Base-by-base conservation (phyloP, 2,113 vertebrate species). In the Chrysochloris asiatica region DNA sequence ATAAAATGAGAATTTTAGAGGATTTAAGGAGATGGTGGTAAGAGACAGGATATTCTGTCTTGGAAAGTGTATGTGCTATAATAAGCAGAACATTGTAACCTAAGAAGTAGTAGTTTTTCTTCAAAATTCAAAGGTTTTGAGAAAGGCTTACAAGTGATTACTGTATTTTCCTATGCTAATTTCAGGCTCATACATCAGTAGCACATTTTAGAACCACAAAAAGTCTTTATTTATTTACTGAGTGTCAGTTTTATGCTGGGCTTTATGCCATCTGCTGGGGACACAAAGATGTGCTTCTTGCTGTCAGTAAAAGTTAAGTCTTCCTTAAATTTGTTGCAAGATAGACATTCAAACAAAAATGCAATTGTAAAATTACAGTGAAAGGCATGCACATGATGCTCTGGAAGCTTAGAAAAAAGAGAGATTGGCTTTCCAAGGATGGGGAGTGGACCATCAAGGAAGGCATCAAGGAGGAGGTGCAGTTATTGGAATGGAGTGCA, bases 161-260 rank as follows among this genome's bases (percentile, higher is more conserved):
- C 61, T 83, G 19, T 82, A 16, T 88, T 94, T 90, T 76, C 45
- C n/a, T 47, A 28, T 4, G 12, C 21, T 83, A 30, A 72, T 28
- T 54, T 78, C 52, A 85, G 36, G 12, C 48, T 80, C 19, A 4
- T 43, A 4, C 28, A 83, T 10, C 36, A 38, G 80, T 69, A n/a
- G 92, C 28, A 82, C 13, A 73, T 54, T 83, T 90, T 83, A 83
- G 52, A 78, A 14, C 43, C 26, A 73, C 4, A 59, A 3, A 80
- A 92, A 90, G 73, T 59, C 61, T 90, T 92, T 45, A 85, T 92
- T 67, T 86, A 86, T 80, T 89, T 93, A 63, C 45, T n/a, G 72
- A 86, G 38, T 47, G 1, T 47, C 52, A 86, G 22, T 65, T 72
- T 83, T 73, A 38, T 54, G 47, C 54, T 45, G 50, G 76, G 75